These are phyloP conservation scores for Acrobasis suavella DNA, from an alignment of 2,888 invertebrate genomes.

Conservation along the genomic window DNA sequence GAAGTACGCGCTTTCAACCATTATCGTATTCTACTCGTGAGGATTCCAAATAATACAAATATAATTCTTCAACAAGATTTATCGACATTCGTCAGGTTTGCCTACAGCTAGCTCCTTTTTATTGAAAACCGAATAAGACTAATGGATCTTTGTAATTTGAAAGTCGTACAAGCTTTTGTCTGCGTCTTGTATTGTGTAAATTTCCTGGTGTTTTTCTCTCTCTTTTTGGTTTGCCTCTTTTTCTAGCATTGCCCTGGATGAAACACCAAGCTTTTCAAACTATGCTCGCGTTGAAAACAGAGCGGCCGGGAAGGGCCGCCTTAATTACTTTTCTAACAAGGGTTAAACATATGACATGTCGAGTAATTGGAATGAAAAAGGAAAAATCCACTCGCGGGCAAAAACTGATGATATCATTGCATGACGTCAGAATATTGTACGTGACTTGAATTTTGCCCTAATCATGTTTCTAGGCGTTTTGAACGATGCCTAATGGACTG, in stretches of 20 bases:
- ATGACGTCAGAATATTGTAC: not conserved
- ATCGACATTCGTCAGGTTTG: not conserved
- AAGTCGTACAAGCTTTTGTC: not conserved
- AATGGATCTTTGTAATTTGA: not conserved
- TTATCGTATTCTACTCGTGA: not conserved
- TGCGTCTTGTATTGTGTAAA: not conserved
- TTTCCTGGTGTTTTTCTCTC: too few relatives aligned
- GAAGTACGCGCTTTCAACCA: not conserved
- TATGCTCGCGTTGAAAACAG: too few relatives aligned
- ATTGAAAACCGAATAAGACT: not conserved
- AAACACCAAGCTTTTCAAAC: too few relatives aligned
- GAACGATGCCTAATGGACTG: slow-evolving; percentile 1
- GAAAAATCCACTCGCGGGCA: not conserved
- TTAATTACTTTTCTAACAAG: not conserved
- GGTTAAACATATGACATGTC: not conserved
- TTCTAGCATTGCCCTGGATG: too few relatives aligned
- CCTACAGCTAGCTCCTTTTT: not conserved
- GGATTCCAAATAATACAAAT: not conserved
- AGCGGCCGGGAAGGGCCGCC: too few relatives aligned
- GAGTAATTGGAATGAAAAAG: not conserved
- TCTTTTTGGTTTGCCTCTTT: too few relatives aligned
- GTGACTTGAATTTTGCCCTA: not conserved
- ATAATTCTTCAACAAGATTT: not conserved
- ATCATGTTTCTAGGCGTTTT: not conserved
- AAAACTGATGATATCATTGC: not conserved